Base-by-base conservation (phyloP, 2,113 vertebrate genomes). In the Sitta europaea region DNA sequence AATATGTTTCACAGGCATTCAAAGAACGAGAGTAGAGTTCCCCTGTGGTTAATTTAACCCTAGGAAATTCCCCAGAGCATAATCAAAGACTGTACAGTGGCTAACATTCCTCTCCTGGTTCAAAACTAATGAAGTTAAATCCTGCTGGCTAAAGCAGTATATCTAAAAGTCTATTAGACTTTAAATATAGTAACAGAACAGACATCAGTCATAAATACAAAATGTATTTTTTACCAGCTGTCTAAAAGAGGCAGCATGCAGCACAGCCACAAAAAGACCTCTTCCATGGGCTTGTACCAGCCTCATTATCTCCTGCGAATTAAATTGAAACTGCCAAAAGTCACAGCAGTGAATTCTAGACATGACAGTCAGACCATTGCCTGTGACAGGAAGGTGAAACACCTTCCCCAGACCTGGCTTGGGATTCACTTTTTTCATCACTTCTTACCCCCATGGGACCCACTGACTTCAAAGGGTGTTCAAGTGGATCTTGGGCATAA, bases 71-170 rank as follows among this genome's bases (percentile, higher is more conserved):
- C 75, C 93, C 42, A 77, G 92, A 70, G 92, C 29, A 81, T 93
- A 96, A 97, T 97, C 96, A 96, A 94, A 93, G 55, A 27, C 79
- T 91, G 74, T 38, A 90, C 75, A 81, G 95, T 84, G 81, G 92
- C 85, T 96, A 96, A 92, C 71, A 80, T 93, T 91, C 87, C 76
- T 91, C 90, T 94, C 75, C 68, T 82, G 72, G 90, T 97, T 96
- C 90, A 94, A 95, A 97, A 89, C 84, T 96, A 95, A 97, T 87
- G 92, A 97, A 96, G 79, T 93, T 96, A 88, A 97, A 97, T 95
- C 88, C 92, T 94, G 92, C 87, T 96, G 94, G 88, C 84, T 95
- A 92, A 96, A 88, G 67, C 79, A 88, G 68, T 79, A 82, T 96
- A 95, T 93, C 80, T 86, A 71, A 77, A 95, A 90, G 36, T 94